Base-by-base conservation (phyloP, 2,888 invertebrate species). In the Leptothorax acervorum region DNA sequence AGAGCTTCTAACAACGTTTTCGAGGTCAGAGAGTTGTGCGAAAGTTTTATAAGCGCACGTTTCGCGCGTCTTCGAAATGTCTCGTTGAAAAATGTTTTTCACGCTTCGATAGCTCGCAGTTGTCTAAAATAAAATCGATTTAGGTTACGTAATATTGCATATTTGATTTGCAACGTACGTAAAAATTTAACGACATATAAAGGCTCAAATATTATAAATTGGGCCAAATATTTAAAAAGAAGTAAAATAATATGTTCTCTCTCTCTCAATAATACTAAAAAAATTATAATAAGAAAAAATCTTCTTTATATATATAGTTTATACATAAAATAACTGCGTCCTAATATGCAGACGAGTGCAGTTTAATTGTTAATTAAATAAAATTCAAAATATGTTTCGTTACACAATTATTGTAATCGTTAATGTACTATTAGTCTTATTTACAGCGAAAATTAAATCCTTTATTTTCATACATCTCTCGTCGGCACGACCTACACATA, bases 1-100 rank as follows among this genome's bases (percentile, higher is more conserved):
- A 71, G 39, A 39, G 0, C 28, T 60, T 70, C 35, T 28, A 79
- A 63, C 8, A 79, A 63, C 8, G 2, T 55, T 28, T 60, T 39
- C n/a, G 9, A 12, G 31, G n/a, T 23, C 1, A 31, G 28, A 42
- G 31, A 9, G 9, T n/a, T 51, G 39, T 8, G 39, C 31, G 31
- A 28, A 70, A 83, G 31, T 78, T 78, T 68, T 23, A 23, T 45
- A 70, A 68, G 28, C 51, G 31, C 68, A 68, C 60, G 78, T 70
- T 82, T 78, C 62, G n/a, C 79, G 18, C 39, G 11, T 63, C 42
- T 78, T 60, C 39, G 42, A 60, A 79, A 60, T n/a, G 53, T 42
- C 60, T 51, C 48, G 15, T 12, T 65, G 42, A 31, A 79, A 68
- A 83, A 71, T 70, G 6, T 45, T 71, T 60, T 35, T 65, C 76